Percentiles rank a stretch among this genome's conserved stretches.
Conservation (phyloP, 2,888 invertebrate species). For the Neoitamus cyanurus region DNA sequence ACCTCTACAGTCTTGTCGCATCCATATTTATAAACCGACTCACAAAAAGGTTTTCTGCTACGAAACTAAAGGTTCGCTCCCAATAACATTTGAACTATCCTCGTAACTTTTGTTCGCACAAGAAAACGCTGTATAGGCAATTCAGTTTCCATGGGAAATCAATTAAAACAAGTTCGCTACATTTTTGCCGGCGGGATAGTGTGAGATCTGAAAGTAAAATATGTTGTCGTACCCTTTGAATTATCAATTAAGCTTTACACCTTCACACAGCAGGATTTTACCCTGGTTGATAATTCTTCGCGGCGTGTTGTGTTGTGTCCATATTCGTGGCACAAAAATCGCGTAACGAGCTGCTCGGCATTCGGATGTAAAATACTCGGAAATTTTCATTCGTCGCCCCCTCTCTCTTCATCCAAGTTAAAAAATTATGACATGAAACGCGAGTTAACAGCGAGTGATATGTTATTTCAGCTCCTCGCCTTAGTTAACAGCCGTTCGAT, state of each 20-base stretch:
- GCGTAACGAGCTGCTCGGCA: background rate
- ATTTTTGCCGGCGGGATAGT: background rate
- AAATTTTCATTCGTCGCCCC: background rate
- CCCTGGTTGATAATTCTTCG: background rate
- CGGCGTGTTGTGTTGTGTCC: background rate
- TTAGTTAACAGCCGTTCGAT: conserved; percentile 34
- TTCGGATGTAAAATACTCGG: background rate
- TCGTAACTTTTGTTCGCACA: background rate
- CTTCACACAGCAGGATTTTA: background rate
- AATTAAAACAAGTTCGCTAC: background rate
- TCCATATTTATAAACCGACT: too few relatives aligned
- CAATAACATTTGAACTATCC: too few relatives aligned
- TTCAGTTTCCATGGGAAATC: background rate
- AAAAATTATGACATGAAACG: conserved; percentile 16
- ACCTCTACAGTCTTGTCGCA: too few relatives aligned
- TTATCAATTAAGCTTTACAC: conserved; percentile 4
- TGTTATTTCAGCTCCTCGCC: conserved; percentile 24
- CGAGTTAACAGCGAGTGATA: conserved; percentile 31
- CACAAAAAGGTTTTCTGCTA: too few relatives aligned
- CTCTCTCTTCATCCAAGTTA: background rate
- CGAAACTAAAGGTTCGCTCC: too few relatives aligned
- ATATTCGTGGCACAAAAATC: background rate
- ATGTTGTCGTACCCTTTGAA: background rate
- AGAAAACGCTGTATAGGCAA: background rate
- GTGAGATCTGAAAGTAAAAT: background rate